These are phyloP conservation scores for Aradus depressus DNA, from an alignment of 2,888 invertebrate genomes.

Conservation along the genomic window DNA sequence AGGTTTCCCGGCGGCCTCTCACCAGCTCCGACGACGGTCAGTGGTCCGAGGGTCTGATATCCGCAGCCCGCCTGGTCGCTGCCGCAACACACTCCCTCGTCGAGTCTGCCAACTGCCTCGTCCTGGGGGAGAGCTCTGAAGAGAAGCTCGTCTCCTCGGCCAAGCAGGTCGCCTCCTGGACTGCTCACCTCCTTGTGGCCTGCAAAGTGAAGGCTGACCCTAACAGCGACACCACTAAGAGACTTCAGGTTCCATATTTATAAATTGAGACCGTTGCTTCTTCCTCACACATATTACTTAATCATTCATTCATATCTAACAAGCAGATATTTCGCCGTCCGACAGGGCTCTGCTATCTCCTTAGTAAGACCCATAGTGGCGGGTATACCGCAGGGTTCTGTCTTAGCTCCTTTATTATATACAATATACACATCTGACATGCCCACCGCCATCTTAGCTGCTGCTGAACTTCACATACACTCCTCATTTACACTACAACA, in stretches of 20 bases:
- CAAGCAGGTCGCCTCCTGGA: constrained; percentile 91
- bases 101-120: constrained; percentile 93
- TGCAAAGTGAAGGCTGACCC: constrained; percentile 97
- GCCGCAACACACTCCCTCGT: constrained; percentile 96
- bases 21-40: constrained; percentile 90
- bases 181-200: constrained; percentile 92
- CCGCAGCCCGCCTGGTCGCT: constrained; percentile 89
- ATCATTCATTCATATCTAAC: too few relatives aligned
- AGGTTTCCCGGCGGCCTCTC: constrained; percentile 61
- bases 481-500: too few relatives aligned
- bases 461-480: too few relatives aligned
- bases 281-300: too few relatives aligned
- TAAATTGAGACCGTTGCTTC: too few relatives aligned
- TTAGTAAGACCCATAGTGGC: too few relatives aligned
- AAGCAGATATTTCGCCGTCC: too few relatives aligned
- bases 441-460: too few relatives aligned
- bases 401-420: too few relatives aligned
- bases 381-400: too few relatives aligned
- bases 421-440: too few relatives aligned
- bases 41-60: constrained; percentile 94
- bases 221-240: constrained; percentile 82
- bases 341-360: too few relatives aligned
- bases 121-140: constrained; percentile 83
- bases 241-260: constrained; percentile 48
- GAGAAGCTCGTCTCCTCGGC: constrained; percentile 94